phyloP scores from a whole-genome alignment of 2,797 vertebrate species.

The Zenarchopterus dispar region DNA sequence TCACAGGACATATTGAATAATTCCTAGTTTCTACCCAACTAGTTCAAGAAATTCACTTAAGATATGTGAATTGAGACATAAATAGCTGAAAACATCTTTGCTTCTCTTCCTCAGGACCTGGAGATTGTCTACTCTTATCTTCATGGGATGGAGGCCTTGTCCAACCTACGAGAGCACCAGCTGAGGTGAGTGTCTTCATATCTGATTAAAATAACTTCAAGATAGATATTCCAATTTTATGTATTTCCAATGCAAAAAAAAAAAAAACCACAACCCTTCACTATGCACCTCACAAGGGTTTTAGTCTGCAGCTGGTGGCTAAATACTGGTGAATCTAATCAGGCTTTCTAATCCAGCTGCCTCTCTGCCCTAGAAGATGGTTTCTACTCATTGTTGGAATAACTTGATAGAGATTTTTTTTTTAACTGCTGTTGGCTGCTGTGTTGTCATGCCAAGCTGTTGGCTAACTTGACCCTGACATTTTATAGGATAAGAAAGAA shows the following conservation, averaged over 20 bases:
- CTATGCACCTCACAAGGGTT: constrained; percentile 13
- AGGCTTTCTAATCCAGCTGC: no score
- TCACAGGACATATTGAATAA: not conserved
- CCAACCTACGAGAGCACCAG: constrained; percentile 96
- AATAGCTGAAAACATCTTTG: constrained; percentile 16
- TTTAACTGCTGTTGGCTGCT: no score
- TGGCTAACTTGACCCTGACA: no score
- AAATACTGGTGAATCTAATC: no score
- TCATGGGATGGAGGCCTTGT: constrained; percentile 98
- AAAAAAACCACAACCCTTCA: constrained; percentile 9
- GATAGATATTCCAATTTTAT: constrained; percentile 10
- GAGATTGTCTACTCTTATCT: constrained; percentile 99
- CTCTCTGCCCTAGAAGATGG: no score
- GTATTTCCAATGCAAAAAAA: constrained; percentile 30
- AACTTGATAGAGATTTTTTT: no score
- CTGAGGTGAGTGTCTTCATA: constrained; percentile 84
- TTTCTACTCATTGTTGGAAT: no score
- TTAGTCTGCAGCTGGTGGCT: not conserved
- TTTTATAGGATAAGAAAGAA: no score
- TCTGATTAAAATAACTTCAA: constrained; percentile 10
- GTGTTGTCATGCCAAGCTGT: no score
- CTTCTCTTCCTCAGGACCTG: constrained; percentile 87
- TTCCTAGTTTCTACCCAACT: not conserved
- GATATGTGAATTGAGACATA: not conserved
- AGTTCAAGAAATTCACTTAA: not conserved